Evolutionary conservation across 2,888 invertebrate species (phyloP).

Genomic region (Caenorhabditis uteleia): DNA sequence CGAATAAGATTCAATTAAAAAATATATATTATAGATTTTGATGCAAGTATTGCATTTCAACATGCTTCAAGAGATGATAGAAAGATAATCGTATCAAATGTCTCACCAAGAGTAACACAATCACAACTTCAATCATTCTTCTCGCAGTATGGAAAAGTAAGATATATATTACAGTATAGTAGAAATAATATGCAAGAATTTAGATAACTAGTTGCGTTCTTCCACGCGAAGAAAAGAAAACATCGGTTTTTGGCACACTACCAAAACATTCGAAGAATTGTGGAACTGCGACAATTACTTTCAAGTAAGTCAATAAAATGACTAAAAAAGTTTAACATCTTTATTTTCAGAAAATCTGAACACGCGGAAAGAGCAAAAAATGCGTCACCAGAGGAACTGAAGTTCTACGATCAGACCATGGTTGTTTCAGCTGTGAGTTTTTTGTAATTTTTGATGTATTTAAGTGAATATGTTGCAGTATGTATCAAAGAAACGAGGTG

Average conservation of each 20-base stretch:
- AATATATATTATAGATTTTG: constrained; percentile 45
- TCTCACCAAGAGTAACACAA: constrained; percentile 63
- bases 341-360: constrained; percentile 51
- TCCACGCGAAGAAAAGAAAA: constrained; percentile 59
- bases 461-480: constrained; percentile 24
- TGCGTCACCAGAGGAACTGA: constrained; percentile 63
- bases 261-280: constrained; percentile 57
- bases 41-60: constrained; percentile 55
- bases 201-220: constrained; percentile 59
- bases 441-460: neutral
- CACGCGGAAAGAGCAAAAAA: constrained; percentile 56
- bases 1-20: neutral
- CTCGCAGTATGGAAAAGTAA: constrained; percentile 67
- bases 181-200: constrained; percentile 1
- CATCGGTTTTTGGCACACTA: constrained; percentile 62
- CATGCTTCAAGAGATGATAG: constrained; percentile 45
- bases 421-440: constrained; percentile 46
- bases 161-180: neutral
- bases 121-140: constrained; percentile 68
- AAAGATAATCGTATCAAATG: constrained; percentile 64
- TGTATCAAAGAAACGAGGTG: constrained; percentile 48
- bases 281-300: constrained; percentile 62
- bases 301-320: constrained; percentile 50
- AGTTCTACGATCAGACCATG: constrained; percentile 68
- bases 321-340: neutral